These are phyloP conservation scores for Thereva unica DNA, from an alignment of 2,888 invertebrate species.

Conservation along the genomic window DNA sequence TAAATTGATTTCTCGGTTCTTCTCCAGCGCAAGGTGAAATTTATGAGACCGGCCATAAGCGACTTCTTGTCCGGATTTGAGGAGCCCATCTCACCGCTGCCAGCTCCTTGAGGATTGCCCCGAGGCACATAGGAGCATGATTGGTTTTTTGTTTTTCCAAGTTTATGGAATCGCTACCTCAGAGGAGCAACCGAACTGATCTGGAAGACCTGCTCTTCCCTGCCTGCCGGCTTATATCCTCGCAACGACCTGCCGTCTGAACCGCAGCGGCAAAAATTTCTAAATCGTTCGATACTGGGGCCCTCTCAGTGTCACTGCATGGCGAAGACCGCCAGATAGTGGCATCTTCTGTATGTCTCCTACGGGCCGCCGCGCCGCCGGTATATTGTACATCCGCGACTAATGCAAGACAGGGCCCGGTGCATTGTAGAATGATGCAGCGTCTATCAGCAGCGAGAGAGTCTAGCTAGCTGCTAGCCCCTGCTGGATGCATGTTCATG, in stretches of 20 bases:
- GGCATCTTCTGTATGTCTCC: not conserved
- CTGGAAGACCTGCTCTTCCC: not conserved
- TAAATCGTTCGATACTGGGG: slow-evolving; percentile 9
- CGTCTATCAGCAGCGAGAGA: slow-evolving; percentile 19
- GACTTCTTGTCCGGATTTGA: slow-evolving; percentile 7
- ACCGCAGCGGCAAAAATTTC: slow-evolving; percentile 8
- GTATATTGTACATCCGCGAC: not conserved
- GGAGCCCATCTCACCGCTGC: not conserved
- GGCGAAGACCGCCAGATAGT: not conserved
- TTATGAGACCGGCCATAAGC: slow-evolving; percentile 22
- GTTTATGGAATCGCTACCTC: slow-evolving; percentile 2
- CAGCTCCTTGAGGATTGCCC: not conserved
- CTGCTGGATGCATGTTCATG: slow-evolving; percentile 3
- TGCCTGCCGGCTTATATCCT: not conserved
- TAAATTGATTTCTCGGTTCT: slow-evolving; percentile 38
- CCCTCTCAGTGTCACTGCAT: slow-evolving; percentile 17
- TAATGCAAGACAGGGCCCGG: not conserved
- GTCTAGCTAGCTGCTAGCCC: not conserved
- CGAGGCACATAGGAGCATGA: no score
- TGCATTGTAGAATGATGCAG: slow-evolving; percentile 1
- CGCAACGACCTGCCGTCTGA: not conserved
- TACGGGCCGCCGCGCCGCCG: not conserved
- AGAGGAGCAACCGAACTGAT: not conserved
- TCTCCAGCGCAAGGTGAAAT: slow-evolving; percentile 29
- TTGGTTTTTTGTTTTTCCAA: no score